A percentile compares a stretch with the other conserved stretches of the same genome.
phyloP scores from a whole-genome alignment of 2,888 invertebrate genomes.

The Chalcosyrphus nemorum region DNA sequence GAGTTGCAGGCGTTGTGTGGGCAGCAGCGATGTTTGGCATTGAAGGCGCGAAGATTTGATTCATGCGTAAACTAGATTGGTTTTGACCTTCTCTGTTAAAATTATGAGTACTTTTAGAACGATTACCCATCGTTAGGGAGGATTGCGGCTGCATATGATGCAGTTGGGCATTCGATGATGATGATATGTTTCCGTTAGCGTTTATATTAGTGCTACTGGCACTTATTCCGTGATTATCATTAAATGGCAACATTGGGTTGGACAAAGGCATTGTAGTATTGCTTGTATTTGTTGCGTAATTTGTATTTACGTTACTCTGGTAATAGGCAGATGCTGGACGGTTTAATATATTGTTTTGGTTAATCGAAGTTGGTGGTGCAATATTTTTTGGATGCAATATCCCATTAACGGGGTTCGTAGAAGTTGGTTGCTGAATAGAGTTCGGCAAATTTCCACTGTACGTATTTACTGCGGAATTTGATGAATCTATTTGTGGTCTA shows the following conservation, averaged over 20 bases:
- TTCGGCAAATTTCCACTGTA: constrained; percentile 79
- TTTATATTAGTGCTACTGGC: constrained; percentile 80
- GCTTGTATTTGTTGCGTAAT: constrained; percentile 62
- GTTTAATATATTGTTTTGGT: constrained; percentile 74
- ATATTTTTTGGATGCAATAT: constrained; percentile 37
- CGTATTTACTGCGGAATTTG: constrained; percentile 78
- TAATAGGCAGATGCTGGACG: constrained; percentile 82
- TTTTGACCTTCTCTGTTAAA: constrained; percentile 78
- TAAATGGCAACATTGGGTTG: constrained; percentile 77
- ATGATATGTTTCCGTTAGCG: constrained; percentile 73
- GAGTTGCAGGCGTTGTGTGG: constrained; percentile 75
- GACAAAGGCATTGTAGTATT: constrained; percentile 76
- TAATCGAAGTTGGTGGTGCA: constrained; percentile 44
- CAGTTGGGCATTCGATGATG: constrained; percentile 65
- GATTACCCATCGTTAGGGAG: constrained; percentile 77
- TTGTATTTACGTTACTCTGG: constrained; percentile 77
- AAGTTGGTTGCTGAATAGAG: constrained; percentile 74
- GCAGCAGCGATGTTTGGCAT: constrained; percentile 82
- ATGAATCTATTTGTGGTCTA: constrained; percentile 77
- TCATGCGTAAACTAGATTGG: constrained; percentile 80
- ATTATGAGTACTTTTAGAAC: constrained; percentile 78
- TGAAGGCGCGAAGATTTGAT: constrained; percentile 82
- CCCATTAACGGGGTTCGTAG: constrained; percentile 70
- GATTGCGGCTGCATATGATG: constrained; percentile 76
- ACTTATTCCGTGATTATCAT: constrained; percentile 76